phyloP scores from a whole-genome alignment of 2,113 vertebrate genomes.

The Catharus minimus region DNA sequence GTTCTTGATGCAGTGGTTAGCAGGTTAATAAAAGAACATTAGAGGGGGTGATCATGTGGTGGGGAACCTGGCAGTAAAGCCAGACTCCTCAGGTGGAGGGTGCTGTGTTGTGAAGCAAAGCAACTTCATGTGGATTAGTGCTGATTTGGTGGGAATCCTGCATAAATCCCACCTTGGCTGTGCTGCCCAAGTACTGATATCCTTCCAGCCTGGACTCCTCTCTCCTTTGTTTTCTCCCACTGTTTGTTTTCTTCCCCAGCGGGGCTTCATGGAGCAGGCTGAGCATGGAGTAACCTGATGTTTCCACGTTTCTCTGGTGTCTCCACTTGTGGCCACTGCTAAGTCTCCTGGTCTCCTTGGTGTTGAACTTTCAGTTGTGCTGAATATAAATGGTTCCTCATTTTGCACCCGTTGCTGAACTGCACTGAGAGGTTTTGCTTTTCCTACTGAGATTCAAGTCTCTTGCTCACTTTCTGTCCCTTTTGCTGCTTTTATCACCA shows the following conservation, averaged over 20 bases:
- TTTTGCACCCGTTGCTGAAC: neutral
- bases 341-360: neutral
- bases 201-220: neutral
- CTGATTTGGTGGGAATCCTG: neutral
- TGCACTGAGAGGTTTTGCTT: neutral
- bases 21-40: neutral
- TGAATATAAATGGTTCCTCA: neutral
- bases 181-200: neutral
- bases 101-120: neutral
- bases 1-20: neutral
- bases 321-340: neutral
- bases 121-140: neutral
- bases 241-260: neutral
- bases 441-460: neutral
- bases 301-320: neutral
- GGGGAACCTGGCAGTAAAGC: neutral
- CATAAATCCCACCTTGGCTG: neutral
- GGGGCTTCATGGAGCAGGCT: neutral
- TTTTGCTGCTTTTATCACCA: neutral
- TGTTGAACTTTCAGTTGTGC: neutral
- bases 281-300: fast-evolving
- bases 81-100: neutral
- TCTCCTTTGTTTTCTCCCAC: neutral
- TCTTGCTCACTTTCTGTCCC: neutral
- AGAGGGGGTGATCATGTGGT: neutral